phyloP scores from a whole-genome alignment of 2,797 vertebrate genomes.

The Phoeniculus purpureus region DNA sequence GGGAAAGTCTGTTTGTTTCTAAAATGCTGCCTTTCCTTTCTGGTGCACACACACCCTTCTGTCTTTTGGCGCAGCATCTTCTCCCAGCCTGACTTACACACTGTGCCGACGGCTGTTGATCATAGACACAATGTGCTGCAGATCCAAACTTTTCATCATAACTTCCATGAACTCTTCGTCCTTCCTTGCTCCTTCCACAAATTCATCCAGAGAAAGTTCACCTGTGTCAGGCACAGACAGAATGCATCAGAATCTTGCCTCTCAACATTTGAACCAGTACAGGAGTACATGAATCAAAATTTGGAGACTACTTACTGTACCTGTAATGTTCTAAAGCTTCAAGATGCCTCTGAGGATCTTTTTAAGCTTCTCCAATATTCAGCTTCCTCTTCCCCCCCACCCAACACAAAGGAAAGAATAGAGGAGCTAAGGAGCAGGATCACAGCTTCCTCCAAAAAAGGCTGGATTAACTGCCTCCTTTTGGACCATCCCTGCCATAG shows the following conservation, averaged over 20 bases:
- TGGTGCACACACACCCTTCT: background rate
- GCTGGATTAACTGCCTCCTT: background rate
- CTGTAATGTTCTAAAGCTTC: background rate
- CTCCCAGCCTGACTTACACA: constrained; percentile 34
- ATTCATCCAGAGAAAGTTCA: constrained; percentile 90
- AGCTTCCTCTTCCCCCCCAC: background rate
- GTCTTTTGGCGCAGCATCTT: background rate
- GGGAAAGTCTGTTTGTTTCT: background rate
- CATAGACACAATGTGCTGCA: constrained; percentile 89
- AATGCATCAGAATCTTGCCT: background rate
- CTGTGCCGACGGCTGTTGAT: constrained; percentile 87
- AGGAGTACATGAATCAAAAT: background rate
- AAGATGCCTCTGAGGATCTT: background rate
- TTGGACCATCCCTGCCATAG: background rate
- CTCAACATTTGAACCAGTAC: background rate
- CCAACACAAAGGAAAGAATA: background rate
- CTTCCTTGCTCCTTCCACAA: constrained; percentile 86
- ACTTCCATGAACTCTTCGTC: constrained; percentile 91
- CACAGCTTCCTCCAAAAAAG: background rate
- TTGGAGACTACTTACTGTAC: background rate
- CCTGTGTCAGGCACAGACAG: constrained; percentile 73
- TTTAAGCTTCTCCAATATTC: background rate
- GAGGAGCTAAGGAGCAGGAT: background rate
- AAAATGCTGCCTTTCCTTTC: background rate
- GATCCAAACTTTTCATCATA: constrained; percentile 92